phyloP scores from a whole-genome alignment of 2,888 invertebrate genomes.

The Dryadula phaetusa region DNA sequence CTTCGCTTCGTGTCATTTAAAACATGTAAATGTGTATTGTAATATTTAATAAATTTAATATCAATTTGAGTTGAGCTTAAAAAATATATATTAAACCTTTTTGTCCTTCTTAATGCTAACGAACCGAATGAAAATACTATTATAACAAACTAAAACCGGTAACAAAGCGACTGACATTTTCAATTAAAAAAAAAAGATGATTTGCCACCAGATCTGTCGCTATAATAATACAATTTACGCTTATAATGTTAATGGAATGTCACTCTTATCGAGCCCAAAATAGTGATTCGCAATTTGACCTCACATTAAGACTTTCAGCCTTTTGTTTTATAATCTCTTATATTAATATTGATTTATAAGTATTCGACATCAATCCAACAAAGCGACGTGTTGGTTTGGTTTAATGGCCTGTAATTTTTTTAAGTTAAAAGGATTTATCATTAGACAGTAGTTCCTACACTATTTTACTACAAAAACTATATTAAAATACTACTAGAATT shows the following conservation, averaged over 20 bases:
- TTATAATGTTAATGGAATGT: slow-evolving; percentile 36
- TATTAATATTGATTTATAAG: background rate
- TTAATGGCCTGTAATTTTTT: no score
- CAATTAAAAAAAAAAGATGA: slow-evolving; percentile 72
- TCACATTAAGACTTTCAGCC: slow-evolving; percentile 11
- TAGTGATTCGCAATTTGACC: slow-evolving; percentile 18
- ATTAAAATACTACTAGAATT: no score
- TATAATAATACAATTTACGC: slow-evolving; percentile 50
- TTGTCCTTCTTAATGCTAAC: slow-evolving; percentile 55
- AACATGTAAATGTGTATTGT: background rate
- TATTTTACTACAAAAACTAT: no score
- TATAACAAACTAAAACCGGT: slow-evolving; percentile 69
- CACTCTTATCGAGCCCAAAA: slow-evolving; percentile 28
- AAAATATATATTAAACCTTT: slow-evolving; percentile 11
- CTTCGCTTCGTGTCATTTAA: background rate
- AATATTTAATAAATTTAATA: background rate
- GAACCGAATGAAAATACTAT: slow-evolving; percentile 61
- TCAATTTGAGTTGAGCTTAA: background rate
- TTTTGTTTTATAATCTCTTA: slow-evolving; percentile 12
- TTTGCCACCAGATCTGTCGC: slow-evolving; percentile 55
- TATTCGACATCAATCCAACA: background rate
- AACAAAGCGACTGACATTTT: slow-evolving; percentile 77
- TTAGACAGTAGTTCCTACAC: no score
- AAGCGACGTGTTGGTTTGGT: no score
- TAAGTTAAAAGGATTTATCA: no score